A percentile compares a stretch with the other conserved stretches of the same genome.
phyloP scores from a whole-genome alignment of 2,797 vertebrate genomes.

The Periophthalmus magnuspinnatus region DNA sequence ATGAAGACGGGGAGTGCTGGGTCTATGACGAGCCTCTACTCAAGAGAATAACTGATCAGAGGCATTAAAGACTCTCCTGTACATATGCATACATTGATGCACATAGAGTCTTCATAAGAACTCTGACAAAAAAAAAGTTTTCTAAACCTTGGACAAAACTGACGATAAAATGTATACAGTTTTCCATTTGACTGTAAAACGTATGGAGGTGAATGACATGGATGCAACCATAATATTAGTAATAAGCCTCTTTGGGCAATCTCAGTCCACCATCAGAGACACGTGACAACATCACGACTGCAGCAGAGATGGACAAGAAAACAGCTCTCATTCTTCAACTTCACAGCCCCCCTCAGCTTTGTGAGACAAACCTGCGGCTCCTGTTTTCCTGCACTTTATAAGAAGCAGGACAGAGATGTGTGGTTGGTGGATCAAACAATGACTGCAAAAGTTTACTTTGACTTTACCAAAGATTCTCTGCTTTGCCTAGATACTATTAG shows the following conservation, averaged over 20 bases:
- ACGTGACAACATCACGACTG: conserved; percentile 49
- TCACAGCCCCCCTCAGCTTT: conserved; percentile 45
- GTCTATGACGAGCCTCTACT: conserved; percentile 95
- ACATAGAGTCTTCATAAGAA: conserved; percentile 82
- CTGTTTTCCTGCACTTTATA: conserved; percentile 33
- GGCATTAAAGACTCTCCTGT: conserved; percentile 75
- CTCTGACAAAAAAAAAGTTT: conserved; percentile 75
- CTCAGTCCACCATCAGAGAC: conserved; percentile 58
- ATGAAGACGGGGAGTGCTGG: conserved; percentile 98
- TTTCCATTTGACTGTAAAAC: conserved; percentile 79
- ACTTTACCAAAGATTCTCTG: too few relatives aligned
- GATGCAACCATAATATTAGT: conserved; percentile 59
- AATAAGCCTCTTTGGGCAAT: conserved; percentile 57
- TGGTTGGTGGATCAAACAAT: conserved; percentile 12
- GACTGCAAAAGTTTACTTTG: too few relatives aligned
- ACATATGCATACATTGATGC: conserved; percentile 54
- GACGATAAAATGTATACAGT: conserved; percentile 73
- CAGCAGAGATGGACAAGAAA: conserved; percentile 33
- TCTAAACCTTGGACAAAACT: conserved; percentile 80
- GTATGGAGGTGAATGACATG: conserved; percentile 69
- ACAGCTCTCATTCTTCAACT: conserved; percentile 29
- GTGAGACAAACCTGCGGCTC: conserved; percentile 37
- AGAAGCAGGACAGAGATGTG: conserved; percentile 9
- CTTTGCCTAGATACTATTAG: too few relatives aligned
- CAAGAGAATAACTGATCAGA: conserved; percentile 86